Base-by-base conservation (phyloP, 2,888 invertebrate species). In the Alloplasta piceator region DNA sequence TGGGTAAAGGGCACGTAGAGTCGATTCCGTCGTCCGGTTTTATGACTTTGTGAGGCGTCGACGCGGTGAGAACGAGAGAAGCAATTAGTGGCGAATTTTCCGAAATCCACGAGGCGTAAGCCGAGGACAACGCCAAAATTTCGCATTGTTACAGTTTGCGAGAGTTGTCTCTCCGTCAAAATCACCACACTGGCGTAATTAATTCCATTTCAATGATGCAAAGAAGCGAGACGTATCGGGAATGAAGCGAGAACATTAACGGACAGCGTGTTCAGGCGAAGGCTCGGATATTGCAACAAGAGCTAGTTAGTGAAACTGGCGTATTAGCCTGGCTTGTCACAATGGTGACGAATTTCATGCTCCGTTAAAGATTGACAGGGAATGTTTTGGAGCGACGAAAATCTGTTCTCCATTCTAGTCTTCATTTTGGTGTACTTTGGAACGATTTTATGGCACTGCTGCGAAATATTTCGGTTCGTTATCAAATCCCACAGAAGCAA, bases 341-440 rank as follows among this genome's bases (percentile, higher is more conserved):
- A 91, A 91, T 91, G 88, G 88, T 85, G 89, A 89, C 91, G 91
- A 91, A 91, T 91, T 91, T 91, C 88, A 89, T 86, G 89, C 88
- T 87, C 89, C 87, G 86, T 88, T 88, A 89, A 86, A 89, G 85
- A 82, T 68, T 70, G 68, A 86, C 84, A 84, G 83, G 76, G 82
- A 68, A 76, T 77, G 83, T 84, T 77, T 78, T 68, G 71, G 67
- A 52, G 56, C 43, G 36, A 61, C n/a, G 48, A 63, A 52, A n/a
- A 26, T 2, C 9, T 48, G 52, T 63, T 52, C 26, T 9, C 56
- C 36, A 68, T 63, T 66, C 41, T 63, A 16, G 50, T 50, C 56
- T 41, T 63, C n/a, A n/a, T 71, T 64, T 43, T 63, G 52, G 36
- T 71, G 4, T 39, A 9, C 52, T 14, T 48, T 46, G 52, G n/a